Evolutionary conservation across 2,113 vertebrate genomes (phyloP).

Genomic region (Megaceryle torquata): DNA sequence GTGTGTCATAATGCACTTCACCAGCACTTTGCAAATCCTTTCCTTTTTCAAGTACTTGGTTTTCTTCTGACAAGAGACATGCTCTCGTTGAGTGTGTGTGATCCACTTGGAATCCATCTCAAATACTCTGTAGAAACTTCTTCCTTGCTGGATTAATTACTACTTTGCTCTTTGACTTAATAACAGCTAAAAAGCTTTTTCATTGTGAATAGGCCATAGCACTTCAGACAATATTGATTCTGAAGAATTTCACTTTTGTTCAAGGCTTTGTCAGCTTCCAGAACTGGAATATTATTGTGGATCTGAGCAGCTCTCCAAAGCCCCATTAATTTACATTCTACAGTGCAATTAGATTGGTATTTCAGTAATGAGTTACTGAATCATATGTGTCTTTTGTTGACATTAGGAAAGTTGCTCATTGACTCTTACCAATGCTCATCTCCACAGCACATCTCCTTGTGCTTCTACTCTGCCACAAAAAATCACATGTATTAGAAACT

Average conservation of each 20-base stretch:
- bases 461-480: background rate
- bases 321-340: conserved; percentile 9
- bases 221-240: background rate
- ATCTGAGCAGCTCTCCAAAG: background rate
- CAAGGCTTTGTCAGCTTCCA: background rate
- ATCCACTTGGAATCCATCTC: background rate
- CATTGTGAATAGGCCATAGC: background rate
- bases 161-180: background rate
- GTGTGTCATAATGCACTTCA: background rate
- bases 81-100: background rate
- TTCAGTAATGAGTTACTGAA: background rate
- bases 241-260: background rate
- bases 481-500: background rate
- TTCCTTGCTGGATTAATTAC: background rate
- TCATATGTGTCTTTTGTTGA: background rate
- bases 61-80: background rate
- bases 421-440: background rate
- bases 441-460: background rate
- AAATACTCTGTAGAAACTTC: background rate
- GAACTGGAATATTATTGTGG: background rate
- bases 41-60: background rate
- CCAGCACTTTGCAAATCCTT: background rate
- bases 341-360: background rate
- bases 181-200: background rate
- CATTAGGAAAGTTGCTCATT: background rate